Conservation (phyloP, 1,140 invertebrate genomes). For the Spodoptera frugiperda region DNA sequence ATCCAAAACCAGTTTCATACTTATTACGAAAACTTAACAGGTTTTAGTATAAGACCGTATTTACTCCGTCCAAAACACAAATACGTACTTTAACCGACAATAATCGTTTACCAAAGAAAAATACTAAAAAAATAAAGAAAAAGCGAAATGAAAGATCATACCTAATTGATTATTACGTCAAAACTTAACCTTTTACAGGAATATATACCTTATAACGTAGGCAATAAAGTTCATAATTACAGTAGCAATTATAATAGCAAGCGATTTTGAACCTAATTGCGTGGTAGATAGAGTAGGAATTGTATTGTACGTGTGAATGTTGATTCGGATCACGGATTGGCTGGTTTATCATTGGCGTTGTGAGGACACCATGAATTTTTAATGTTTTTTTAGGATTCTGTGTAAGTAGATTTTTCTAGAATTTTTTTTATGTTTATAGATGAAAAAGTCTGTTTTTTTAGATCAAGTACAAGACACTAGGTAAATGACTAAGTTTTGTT, state of each 20-base stretch:
- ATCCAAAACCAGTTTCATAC: too few relatives aligned
- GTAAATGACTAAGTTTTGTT: too few relatives aligned
- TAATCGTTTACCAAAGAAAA: slow-evolving; percentile 1
- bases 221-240: not conserved
- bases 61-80: too few relatives aligned
- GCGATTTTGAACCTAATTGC: not conserved
- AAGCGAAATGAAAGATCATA: not conserved
- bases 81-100: not conserved
- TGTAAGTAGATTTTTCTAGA: not conserved
- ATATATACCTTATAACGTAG: not conserved
- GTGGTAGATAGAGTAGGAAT: not conserved
- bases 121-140: slow-evolving; percentile 5
- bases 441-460: too few relatives aligned
- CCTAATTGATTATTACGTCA: slow-evolving; percentile 10
- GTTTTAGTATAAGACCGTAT: too few relatives aligned
- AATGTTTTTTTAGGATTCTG: not conserved
- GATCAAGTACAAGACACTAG: too few relatives aligned
- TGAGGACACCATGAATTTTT: slow-evolving; percentile 10
- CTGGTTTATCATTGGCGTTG: slow-evolving; percentile 2
- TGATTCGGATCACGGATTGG: slow-evolving; percentile 12
- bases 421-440: too few relatives aligned
- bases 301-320: not conserved
- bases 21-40: too few relatives aligned
- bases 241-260: not conserved
- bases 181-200: not conserved